A percentile compares a stretch with the other conserved stretches of the same genome.
Conservation (phyloP, 2,888 invertebrate species). For the Dasysyrphus albostriatus region DNA sequence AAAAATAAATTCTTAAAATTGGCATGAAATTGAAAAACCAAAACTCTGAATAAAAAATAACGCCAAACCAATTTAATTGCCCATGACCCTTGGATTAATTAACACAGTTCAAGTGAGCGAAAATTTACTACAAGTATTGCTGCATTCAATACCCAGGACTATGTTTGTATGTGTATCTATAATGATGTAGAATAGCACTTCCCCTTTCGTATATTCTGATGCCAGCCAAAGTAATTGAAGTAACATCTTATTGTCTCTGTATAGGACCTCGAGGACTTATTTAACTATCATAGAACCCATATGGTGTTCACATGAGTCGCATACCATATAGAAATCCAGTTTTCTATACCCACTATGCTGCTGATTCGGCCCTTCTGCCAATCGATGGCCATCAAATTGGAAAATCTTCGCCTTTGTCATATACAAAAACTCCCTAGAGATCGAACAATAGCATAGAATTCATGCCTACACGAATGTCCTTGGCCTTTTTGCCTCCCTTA, state of each 20-base stretch:
- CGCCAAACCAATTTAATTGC: slow-evolving; percentile 33
- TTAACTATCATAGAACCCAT: slow-evolving; percentile 31
- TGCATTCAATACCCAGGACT: slow-evolving; percentile 16
- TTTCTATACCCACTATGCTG: not conserved
- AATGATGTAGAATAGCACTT: slow-evolving; percentile 2
- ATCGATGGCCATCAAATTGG: slow-evolving; percentile 66
- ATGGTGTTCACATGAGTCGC: slow-evolving; percentile 40
- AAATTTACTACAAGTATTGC: slow-evolving; percentile 16
- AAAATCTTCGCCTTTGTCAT: slow-evolving; percentile 53
- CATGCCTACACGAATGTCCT: slow-evolving; percentile 62
- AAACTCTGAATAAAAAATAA: not conserved
- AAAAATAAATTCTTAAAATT: slow-evolving; percentile 44
- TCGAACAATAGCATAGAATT: slow-evolving; percentile 55
- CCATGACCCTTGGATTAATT: slow-evolving; percentile 67
- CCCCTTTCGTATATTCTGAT: slow-evolving; percentile 32
- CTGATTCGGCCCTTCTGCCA: slow-evolving; percentile 17
- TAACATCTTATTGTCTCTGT: slow-evolving; percentile 55
- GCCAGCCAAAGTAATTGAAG: slow-evolving; percentile 48
- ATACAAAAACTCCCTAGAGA: slow-evolving; percentile 29
- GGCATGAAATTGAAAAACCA: slow-evolving; percentile 27
- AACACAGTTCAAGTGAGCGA: slow-evolving; percentile 47
- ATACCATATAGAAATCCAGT: not conserved
- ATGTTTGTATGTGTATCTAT: too few relatives aligned
- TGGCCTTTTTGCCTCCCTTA: slow-evolving; percentile 55
- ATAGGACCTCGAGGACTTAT: slow-evolving; percentile 17